Percentiles rank a stretch among this genome's conserved stretches.
Conservation (phyloP, 2,888 invertebrate species). For the Fabriciana adippe region DNA sequence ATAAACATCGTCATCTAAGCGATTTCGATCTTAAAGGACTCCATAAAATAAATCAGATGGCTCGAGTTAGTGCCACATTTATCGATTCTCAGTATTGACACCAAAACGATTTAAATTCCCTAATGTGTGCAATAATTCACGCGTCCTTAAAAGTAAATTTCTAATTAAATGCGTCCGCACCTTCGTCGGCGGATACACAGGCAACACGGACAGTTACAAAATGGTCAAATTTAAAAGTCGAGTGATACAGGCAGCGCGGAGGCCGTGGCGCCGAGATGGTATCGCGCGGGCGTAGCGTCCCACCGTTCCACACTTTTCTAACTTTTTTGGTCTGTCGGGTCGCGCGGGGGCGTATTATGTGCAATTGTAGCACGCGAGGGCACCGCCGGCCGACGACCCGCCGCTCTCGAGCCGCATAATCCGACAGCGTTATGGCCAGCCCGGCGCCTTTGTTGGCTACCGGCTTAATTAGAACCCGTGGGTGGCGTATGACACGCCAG, state of each 20-base stretch:
- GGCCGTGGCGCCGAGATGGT: conserved; percentile 57
- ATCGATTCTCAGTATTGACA: conserved; percentile 70
- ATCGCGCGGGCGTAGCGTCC: conserved; percentile 46
- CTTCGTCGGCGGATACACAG: conserved; percentile 49
- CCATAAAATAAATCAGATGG: conserved; percentile 68
- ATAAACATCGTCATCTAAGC: conserved; percentile 55
- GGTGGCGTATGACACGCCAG: conserved; percentile 80
- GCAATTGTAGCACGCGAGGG: conserved; percentile 79
- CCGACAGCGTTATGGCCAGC: conserved; percentile 75
- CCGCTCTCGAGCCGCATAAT: conserved; percentile 65
- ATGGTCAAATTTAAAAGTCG: conserved; percentile 58
- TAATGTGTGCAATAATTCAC: conserved; percentile 72
- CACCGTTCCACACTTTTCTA: conserved; percentile 69
- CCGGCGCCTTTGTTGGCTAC: conserved; percentile 78
- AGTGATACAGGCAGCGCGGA: conserved; percentile 58
- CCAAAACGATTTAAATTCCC: conserved; percentile 61
- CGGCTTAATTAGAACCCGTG: conserved; percentile 78
- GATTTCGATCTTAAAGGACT: conserved; percentile 49
- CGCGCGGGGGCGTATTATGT: conserved; percentile 75
- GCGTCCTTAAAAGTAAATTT: conserved; percentile 63
- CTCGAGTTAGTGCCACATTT: conserved; percentile 60
- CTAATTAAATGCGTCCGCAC: conserved; percentile 71
- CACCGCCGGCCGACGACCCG: conserved; percentile 76
- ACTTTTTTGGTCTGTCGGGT: conserved; percentile 74
- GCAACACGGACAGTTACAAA: conserved; percentile 56